Percentiles rank a stretch among this genome's conserved stretches.
Evolutionary conservation across 2,888 invertebrate genomes (phyloP).

Genomic region (Phasia obesa): DNA sequence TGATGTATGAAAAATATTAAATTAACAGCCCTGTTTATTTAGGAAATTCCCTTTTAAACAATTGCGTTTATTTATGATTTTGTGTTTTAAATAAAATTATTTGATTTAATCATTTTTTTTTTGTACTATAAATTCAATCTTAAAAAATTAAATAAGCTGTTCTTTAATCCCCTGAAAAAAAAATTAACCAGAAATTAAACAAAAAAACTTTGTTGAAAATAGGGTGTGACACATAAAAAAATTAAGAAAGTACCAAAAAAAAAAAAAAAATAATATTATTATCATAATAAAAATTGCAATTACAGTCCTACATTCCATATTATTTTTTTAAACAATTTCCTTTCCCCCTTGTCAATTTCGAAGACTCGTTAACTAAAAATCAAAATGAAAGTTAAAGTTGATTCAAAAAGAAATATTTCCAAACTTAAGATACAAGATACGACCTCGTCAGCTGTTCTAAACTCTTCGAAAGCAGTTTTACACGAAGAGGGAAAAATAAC

Average conservation of each 20-base stretch:
- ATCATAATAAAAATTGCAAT: neutral
- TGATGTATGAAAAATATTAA: conserved; percentile 29
- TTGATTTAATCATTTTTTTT: neutral
- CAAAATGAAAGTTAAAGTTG: conserved; percentile 79
- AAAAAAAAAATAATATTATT: neutral
- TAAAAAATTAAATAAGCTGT: neutral
- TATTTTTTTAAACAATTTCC: conserved; percentile 3
- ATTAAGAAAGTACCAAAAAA: too few relatives aligned
- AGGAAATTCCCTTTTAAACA: neutral
- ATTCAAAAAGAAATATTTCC: conserved; percentile 73
- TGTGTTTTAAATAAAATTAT: too few relatives aligned
- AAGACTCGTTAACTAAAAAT: conserved; percentile 11
- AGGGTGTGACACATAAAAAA: conserved; percentile 32
- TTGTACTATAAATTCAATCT: neutral
- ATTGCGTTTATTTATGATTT: too few relatives aligned
- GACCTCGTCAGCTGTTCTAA: conserved; percentile 10
- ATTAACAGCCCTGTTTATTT: neutral
- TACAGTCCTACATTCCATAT: conserved; percentile 42
- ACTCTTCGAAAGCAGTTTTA: conserved; percentile 25
- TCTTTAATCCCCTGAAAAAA: neutral
- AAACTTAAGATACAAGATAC: conserved; percentile 56
- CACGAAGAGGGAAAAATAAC: conserved; percentile 38
- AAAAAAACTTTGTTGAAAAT: conserved; percentile 27
- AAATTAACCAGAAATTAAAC: neutral
- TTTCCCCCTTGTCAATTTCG: neutral